These are phyloP conservation scores for Chymomyza caudatula DNA, from an alignment of 2,888 invertebrate species.

Conservation along the genomic window DNA sequence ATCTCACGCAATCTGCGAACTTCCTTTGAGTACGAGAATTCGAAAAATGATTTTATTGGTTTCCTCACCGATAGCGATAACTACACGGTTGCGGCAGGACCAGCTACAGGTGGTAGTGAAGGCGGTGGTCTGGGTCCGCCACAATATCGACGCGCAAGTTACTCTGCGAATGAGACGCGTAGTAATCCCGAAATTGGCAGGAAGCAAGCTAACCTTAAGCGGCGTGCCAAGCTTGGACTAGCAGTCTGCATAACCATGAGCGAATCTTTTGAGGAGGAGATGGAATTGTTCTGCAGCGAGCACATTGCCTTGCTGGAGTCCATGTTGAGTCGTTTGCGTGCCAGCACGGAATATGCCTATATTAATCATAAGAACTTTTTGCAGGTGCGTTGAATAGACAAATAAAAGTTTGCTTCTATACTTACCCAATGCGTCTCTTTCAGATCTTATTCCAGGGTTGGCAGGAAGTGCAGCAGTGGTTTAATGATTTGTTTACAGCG, in stretches of 20 bases:
- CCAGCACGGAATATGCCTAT: slow-evolving; percentile 84
- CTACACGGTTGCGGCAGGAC: slow-evolving; percentile 30
- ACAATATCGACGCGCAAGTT: slow-evolving; percentile 68
- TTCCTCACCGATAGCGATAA: slow-evolving; percentile 76
- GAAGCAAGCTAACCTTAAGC: slow-evolving; percentile 50
- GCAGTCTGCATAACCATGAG: slow-evolving; percentile 83
- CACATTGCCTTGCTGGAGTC: slow-evolving; percentile 87
- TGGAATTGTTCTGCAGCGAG: slow-evolving; percentile 87
- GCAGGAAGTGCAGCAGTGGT: slow-evolving; percentile 79
- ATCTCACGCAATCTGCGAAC: slow-evolving; percentile 80
- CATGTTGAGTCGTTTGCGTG: slow-evolving; percentile 84
- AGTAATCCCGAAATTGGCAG: slow-evolving; percentile 78
- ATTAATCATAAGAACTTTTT: slow-evolving; percentile 78
- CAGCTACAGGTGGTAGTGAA: slow-evolving; percentile 60
- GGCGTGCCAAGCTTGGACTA: slow-evolving; percentile 82
- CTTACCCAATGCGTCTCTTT: not conserved
- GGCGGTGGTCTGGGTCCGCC: slow-evolving; percentile 71
- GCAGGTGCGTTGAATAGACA: slow-evolving; percentile 77
- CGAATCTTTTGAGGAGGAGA: slow-evolving; percentile 81
- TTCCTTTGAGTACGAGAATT: slow-evolving; percentile 78
- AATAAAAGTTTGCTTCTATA: not conserved
- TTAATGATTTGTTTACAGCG: slow-evolving; percentile 84
- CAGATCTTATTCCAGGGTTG: slow-evolving; percentile 80
- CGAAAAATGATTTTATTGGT: slow-evolving; percentile 77
- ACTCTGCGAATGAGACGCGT: slow-evolving; percentile 72